Evolutionary conservation across 1,140 invertebrate species (phyloP), one percentile per base, ranked within the genome.

Genomic region (Zaprionus tsacasi): DNA sequence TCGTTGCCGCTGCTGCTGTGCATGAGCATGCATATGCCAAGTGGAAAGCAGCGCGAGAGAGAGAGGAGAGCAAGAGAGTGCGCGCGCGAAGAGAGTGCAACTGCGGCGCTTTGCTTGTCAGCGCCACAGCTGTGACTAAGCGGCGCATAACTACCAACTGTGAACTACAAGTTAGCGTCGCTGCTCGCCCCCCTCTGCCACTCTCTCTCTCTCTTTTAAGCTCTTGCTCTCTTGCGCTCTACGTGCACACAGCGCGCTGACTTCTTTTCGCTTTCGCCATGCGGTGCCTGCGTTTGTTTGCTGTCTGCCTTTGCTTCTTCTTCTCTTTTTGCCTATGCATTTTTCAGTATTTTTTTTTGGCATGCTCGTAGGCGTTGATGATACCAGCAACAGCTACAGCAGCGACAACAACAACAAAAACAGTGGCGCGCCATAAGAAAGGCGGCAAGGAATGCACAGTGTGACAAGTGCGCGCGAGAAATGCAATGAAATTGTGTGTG

Each of bases 111-210:
- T 52, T 61, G 67, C 72, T 54, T 86, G 82, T 86, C 82, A 87
- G 81, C 83, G 83, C 73, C 83, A 89, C 83, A 87, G 80, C 85
- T 87, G 83, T 87, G 83, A 88, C 83, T 87, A 87, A 88, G 83
- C 83, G 83, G 83, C 80, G 83, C 80, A 83, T 87, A 87, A 87
- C 82, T 82, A 82, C 79, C 79, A 81, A 78, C 78, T 73, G 79
- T 63, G 74, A 81, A 66, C 75, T 70, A 67, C 80, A 68, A 82
- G 70, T 77, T 57, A 54, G 50, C 65, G 67, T 43, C 40, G 11
- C 54, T 30, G 43, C 73, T 74, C 36, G 61, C 33, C 17, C 13
- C 15, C 10, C 59, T 6, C 0, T 3, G 27, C 3, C 27, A 30
- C 27, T 21, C 21, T 21, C 21, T 21, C 3, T 3, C 27, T n/a